phyloP scores from a whole-genome alignment of 2,888 invertebrate species.

The Melikaiella ostensackeni region DNA sequence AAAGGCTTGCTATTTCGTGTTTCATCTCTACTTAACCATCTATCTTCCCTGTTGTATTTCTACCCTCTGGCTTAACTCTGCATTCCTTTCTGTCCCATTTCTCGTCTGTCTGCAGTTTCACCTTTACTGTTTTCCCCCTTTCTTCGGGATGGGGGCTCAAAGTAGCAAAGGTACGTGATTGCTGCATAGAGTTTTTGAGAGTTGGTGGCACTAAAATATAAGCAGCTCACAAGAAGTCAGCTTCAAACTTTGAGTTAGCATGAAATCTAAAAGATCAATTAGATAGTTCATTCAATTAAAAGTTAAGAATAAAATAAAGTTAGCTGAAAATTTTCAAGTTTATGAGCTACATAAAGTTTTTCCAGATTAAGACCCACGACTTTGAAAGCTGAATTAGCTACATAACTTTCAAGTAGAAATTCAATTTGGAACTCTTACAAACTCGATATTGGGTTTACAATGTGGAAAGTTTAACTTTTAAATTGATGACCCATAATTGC shows the following conservation, averaged over 20 bases:
- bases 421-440: no score
- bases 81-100: slow-evolving; percentile 10
- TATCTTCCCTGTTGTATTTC: slow-evolving; percentile 24
- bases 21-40: slow-evolving; percentile 24
- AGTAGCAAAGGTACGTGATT: background rate
- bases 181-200: background rate
- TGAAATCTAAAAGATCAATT: background rate
- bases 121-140: background rate
- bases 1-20: slow-evolving; percentile 35
- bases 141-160: background rate
- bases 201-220: background rate
- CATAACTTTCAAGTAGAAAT: no score
- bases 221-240: background rate
- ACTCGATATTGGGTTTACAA: no score
- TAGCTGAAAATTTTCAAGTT: no score
- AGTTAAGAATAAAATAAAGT: no score
- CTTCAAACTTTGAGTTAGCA: background rate
- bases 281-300: no score
- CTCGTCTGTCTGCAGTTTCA: slow-evolving; percentile 4
- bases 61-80: slow-evolving; percentile 17
- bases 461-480: no score
- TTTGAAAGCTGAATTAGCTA: no score
- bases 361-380: no score
- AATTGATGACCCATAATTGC: no score
- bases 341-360: no score